Evolutionary conservation across 2,113 vertebrate genomes (phyloP).

Genomic region (Macaca mulatta): DNA sequence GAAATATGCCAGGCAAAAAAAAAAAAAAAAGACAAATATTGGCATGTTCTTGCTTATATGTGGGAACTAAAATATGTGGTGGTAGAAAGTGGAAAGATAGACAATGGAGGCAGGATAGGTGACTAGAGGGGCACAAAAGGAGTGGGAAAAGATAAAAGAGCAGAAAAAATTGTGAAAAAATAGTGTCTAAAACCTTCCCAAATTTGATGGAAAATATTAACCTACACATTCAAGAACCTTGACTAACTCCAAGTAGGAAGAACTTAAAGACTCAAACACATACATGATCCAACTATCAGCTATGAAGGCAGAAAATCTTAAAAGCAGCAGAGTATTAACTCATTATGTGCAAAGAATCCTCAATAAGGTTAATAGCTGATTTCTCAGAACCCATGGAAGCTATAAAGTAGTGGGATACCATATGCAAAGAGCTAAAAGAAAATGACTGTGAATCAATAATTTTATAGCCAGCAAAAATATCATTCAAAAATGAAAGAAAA

Average conservation of each 20-base stretch:
- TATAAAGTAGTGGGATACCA: not conserved
- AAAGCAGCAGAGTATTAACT: not conserved
- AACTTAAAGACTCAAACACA: not conserved
- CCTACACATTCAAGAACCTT: not conserved
- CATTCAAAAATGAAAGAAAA: not conserved
- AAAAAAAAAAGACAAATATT: not conserved
- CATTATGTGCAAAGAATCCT: not conserved
- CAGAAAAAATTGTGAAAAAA: not conserved
- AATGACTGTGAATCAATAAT: not conserved
- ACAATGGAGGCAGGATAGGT: not conserved
- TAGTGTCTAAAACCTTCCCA: not conserved
- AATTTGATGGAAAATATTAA: not conserved
- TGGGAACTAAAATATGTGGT: not conserved
- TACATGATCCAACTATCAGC: not conserved
- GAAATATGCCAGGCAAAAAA: not conserved
- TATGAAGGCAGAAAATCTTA: not conserved
- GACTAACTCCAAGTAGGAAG: not conserved
- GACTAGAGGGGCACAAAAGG: not conserved
- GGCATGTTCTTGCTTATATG: fast-evolving
- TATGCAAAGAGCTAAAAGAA: not conserved
- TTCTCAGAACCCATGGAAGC: not conserved
- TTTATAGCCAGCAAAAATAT: not conserved
- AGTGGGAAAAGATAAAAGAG: not conserved
- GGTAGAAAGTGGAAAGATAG: not conserved
- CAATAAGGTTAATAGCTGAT: not conserved